These are phyloP conservation scores for Altica lythri DNA, from an alignment of 2,888 invertebrate genomes.

Conservation along the genomic window DNA sequence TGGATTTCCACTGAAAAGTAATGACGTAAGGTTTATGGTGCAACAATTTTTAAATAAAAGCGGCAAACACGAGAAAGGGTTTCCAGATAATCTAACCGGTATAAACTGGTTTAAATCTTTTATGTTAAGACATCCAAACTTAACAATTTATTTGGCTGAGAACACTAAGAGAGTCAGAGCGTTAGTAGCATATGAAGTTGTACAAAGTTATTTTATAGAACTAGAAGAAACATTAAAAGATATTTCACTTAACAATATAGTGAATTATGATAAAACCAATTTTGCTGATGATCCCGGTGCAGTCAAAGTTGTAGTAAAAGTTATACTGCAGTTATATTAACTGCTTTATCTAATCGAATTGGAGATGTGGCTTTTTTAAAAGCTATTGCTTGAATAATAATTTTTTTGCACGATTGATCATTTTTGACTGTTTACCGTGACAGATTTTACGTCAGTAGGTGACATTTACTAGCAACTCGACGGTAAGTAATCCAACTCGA, in stretches of 20 bases:
- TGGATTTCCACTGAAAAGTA: slow-evolving; percentile 4
- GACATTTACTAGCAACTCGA: too few species aligned
- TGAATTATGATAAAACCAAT: background rate
- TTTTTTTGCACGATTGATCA: too few species aligned
- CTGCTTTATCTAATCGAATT: too few species aligned
- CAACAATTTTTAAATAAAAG: slow-evolving; percentile 13
- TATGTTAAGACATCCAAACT: slow-evolving; percentile 25
- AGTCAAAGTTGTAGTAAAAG: background rate
- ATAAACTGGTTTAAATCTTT: slow-evolving; percentile 27
- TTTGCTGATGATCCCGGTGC: background rate
- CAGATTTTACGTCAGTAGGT: too few species aligned
- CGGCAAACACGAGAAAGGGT: slow-evolving; percentile 23
- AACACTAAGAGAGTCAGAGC: background rate
- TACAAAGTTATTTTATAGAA: background rate
- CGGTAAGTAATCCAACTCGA: too few species aligned
- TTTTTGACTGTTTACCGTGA: too few species aligned
- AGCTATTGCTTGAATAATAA: too few species aligned
- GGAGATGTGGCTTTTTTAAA: too few species aligned
- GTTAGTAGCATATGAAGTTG: background rate
- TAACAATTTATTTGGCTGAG: slow-evolving; percentile 17
- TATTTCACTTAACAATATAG: background rate
- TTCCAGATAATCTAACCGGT: slow-evolving; percentile 23
- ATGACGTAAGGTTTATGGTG: slow-evolving; percentile 16
- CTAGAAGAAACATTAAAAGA: background rate
- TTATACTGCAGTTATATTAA: too few species aligned